phyloP scores from a whole-genome alignment of 2,113 vertebrate genomes.

The Butorides virescens region DNA sequence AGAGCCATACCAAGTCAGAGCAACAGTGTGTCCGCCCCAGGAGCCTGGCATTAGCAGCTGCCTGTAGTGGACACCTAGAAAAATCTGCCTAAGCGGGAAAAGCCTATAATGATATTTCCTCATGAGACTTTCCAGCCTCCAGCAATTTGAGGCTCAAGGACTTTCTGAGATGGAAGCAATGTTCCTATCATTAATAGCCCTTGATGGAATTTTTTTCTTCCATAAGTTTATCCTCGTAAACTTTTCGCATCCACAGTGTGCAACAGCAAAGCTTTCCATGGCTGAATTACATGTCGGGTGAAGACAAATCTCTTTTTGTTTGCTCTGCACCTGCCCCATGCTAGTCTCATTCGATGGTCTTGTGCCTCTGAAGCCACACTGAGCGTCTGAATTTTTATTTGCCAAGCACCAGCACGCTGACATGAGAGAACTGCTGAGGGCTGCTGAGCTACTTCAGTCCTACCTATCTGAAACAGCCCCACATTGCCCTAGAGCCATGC shows the following conservation, averaged over 20 bases:
- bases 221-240: not conserved
- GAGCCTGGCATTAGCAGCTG: not conserved
- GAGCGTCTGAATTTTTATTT: not conserved
- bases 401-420: not conserved
- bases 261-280: not conserved
- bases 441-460: not conserved
- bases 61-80: not conserved
- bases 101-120: not conserved
- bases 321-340: not conserved
- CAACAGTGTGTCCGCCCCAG: not conserved
- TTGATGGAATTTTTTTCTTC: not conserved
- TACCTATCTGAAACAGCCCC: not conserved
- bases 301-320: not conserved
- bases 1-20: not conserved
- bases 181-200: not conserved
- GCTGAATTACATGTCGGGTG: not conserved
- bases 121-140: not conserved
- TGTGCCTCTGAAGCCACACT: not conserved
- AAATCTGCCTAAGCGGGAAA: not conserved
- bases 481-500: not conserved
- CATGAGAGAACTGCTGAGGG: not conserved
- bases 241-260: not conserved
- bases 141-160: not conserved
- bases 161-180: slow-evolving; percentile 8
- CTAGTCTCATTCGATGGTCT: not conserved